Conservation (phyloP, 1,140 invertebrate species). For the Lepidurus apus region DNA sequence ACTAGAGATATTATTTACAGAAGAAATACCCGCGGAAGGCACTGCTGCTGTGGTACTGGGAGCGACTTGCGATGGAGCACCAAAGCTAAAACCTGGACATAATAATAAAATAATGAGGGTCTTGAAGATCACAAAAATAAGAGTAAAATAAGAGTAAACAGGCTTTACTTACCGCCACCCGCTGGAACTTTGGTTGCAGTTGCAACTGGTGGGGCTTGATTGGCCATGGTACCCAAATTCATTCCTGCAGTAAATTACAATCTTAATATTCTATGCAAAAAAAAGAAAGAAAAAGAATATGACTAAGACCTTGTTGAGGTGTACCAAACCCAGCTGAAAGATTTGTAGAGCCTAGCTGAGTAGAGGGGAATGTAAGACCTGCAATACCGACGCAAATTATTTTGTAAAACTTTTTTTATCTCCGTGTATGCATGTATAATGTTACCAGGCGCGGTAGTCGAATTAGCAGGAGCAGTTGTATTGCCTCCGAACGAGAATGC, state of each 20-base stretch:
- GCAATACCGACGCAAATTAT: background rate
- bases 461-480: background rate
- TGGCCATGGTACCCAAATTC: background rate
- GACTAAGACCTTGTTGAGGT: background rate
- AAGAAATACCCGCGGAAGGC: conserved; percentile 14
- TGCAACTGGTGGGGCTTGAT: background rate
- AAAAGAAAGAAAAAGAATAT: background rate
- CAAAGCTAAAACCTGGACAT: background rate
- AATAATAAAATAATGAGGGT: background rate
- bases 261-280: no score
- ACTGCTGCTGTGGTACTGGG: background rate
- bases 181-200: background rate
- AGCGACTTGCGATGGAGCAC: background rate
- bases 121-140: background rate
- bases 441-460: background rate
- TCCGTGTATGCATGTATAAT: background rate
- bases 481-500: conserved; percentile 13
- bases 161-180: background rate
- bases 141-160: background rate
- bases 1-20: conserved; percentile 40
- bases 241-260: background rate
- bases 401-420: no score
- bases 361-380: background rate
- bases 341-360: background rate
- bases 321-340: background rate